Evolutionary conservation across 2,888 invertebrate genomes (phyloP).

Genomic region (Hydrotaea diabolus): DNA sequence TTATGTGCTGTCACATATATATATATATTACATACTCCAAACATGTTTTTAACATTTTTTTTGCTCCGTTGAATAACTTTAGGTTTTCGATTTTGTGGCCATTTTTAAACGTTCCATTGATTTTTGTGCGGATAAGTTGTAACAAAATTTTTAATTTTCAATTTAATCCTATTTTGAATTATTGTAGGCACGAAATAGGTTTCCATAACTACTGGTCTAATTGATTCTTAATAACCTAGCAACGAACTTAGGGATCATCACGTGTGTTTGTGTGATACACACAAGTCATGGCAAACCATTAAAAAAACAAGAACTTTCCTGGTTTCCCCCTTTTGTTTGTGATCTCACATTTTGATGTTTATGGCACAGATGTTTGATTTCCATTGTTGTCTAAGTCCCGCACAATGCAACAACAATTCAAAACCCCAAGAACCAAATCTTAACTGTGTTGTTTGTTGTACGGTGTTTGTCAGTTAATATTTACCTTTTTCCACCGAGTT

Average conservation of each 20-base stretch:
- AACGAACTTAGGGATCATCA: background rate
- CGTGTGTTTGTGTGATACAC: background rate
- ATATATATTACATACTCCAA: too few relatives aligned
- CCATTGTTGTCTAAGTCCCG: constrained; percentile 51
- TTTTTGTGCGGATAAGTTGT: too few relatives aligned
- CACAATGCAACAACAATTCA: constrained; percentile 49
- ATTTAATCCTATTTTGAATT: too few relatives aligned
- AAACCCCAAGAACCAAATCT: constrained; percentile 37
- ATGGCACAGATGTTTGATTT: constrained; percentile 68
- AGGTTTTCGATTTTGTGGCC: too few relatives aligned
- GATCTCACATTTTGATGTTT: constrained; percentile 57
- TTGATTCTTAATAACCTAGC: background rate
- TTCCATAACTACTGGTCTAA: too few relatives aligned
- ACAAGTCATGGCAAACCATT: constrained; percentile 13
- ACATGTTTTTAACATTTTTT: too few relatives aligned
- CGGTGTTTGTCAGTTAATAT: constrained; percentile 62
- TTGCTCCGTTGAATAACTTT: too few relatives aligned
- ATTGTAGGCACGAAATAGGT: too few relatives aligned
- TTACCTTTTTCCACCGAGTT: constrained; percentile 50
- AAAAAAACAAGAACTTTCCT: constrained; percentile 31
- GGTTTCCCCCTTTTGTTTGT: constrained; percentile 52
- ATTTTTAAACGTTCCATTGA: too few relatives aligned
- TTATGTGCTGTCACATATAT: too few relatives aligned
- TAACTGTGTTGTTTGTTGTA: constrained; percentile 59
- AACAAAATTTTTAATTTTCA: too few relatives aligned